phyloP scores from a whole-genome alignment of 2,113 vertebrate species.

The Excalfactoria chinensis region DNA sequence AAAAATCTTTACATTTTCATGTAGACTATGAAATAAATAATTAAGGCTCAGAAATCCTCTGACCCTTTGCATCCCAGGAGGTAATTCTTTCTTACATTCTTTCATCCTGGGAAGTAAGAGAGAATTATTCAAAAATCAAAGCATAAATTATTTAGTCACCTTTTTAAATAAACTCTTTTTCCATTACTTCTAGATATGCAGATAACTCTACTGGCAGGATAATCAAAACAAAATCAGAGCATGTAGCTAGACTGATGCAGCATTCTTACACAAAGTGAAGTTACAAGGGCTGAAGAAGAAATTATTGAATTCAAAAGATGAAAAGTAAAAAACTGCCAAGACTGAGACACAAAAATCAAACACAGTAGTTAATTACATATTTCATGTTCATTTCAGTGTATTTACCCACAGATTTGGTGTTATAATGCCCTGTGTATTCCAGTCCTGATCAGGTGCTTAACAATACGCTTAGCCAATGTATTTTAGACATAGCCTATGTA shows the following conservation, averaged over 20 bases:
- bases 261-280: neutral
- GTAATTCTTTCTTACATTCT: neutral
- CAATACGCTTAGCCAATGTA: neutral
- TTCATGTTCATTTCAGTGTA: neutral
- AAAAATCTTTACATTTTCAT: neutral
- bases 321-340: neutral
- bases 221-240: neutral
- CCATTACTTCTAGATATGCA: neutral
- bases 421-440: neutral
- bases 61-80: neutral
- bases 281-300: neutral
- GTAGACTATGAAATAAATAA: neutral
- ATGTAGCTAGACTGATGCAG: neutral
- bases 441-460: neutral
- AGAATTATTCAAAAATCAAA: neutral
- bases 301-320: neutral
- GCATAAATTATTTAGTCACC: neutral
- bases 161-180: neutral
- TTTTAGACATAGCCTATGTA: no score
- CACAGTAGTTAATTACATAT: neutral
- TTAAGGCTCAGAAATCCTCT: neutral
- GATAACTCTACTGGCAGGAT: neutral
- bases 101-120: neutral
- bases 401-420: neutral
- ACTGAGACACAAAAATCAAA: neutral